Evolutionary conservation across 2,797 vertebrate species (phyloP), one percentile per base, ranked within the genome.

Genomic region (Acanthurus lineatus): DNA sequence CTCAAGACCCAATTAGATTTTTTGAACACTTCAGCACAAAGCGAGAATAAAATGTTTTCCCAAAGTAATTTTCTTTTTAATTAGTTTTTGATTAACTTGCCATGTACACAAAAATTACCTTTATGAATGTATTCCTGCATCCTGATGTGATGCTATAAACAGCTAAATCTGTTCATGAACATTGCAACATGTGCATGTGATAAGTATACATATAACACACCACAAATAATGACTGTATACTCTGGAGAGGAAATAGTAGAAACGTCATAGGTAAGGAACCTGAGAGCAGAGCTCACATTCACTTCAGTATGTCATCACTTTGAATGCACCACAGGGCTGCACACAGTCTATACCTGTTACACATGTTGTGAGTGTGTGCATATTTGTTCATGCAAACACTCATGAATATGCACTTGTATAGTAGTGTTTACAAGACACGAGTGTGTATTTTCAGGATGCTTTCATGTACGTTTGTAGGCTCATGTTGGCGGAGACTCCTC

Each of bases 241-340:
- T 69, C 59, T 19, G 49, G 16, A 32, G 16, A 72, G 49, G 54
- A 64, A 76, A 69, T 19, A 71, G 3, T 53, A 77, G 35, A 40
- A 35, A 28, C 65, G 58, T 22, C 12, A 20, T 61, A 62, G 78
- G 38, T 16, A 6, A 48, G 61, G 45, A 78, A 51, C 65, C 56
- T 8, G 66, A 66, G 69, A 76, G 60, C 60, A 58, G 65, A 58
- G 58, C 40, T 78, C 56, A 54, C 28, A 28, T 81, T 84, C 48
- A 59, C 65, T 61, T 68, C 48, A 64, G n/a, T 60, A 42, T 49
- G 45, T 79, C 56, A 57, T 62, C 47, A 65, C 35, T 28, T 42
- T 56, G 11, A 52, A 35, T 17, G 22, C 59, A 62, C 16, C 3
- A 20, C 7, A 2, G 6, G n/a, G 47, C 60, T 19, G 35, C 53